Conservation (phyloP, 2,888 invertebrate genomes). For the Rapana venosa region DNA sequence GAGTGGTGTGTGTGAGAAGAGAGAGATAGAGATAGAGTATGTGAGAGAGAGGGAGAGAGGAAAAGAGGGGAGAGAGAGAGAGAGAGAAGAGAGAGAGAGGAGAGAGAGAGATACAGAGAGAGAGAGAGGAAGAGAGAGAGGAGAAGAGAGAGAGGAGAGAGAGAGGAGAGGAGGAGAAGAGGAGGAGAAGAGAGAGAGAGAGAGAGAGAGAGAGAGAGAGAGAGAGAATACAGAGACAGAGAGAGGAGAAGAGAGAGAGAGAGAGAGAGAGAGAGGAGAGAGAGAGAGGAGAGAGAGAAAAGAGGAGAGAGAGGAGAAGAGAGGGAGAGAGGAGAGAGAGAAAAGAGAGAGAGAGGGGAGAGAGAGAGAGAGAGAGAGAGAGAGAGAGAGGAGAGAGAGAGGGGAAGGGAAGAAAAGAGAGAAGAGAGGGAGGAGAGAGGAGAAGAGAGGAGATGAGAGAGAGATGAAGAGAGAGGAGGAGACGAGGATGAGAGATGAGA, state of each 20-base stretch:
- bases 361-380: not conserved
- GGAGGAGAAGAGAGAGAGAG: not conserved
- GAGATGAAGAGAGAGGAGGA: too few species aligned
- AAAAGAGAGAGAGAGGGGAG: not conserved
- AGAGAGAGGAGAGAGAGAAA: not conserved
- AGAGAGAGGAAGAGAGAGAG: not conserved
- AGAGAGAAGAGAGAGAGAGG: not conserved
- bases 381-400: not conserved
- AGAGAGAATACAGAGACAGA: not conserved
- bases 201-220: not conserved
- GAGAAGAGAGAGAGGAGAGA: not conserved
- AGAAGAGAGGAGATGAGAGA: not conserved
- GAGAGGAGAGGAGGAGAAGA: not conserved
- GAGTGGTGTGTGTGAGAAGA: too few species aligned
- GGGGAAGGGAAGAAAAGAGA: not conserved
- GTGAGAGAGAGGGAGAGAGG: not conserved
- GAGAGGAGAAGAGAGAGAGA: not conserved
- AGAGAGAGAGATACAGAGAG: not conserved
- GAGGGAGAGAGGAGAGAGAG: not conserved
- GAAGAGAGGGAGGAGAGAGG: not conserved
- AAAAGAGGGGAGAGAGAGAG: not conserved
- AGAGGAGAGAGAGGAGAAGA: too few species aligned
- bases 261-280: not conserved
- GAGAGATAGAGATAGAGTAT: too few species aligned
- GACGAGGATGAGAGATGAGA: too few species aligned